Base-by-base conservation (phyloP, 2,113 vertebrate species). In the Climacteris rufus region DNA sequence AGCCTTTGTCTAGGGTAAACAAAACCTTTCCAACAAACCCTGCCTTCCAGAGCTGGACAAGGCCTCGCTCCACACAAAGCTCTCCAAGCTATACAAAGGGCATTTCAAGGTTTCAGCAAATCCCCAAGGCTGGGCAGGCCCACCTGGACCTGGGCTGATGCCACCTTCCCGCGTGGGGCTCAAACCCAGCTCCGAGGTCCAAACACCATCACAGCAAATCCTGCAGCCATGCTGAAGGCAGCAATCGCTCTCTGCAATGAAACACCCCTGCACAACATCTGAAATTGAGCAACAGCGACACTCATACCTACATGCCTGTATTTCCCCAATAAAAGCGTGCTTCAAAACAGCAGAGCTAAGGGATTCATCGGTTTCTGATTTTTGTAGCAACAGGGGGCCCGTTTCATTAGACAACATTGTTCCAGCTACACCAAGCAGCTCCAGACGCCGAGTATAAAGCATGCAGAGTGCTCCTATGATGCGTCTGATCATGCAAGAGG, bases 331-430 rank as follows among this genome's bases (percentile, higher is more conserved):
- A 96, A 81, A 94, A 90, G 64, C 9, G 0, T 13, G 52, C 88
- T 91, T 78, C 72, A 66, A 80, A 95, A 85, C 71, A 4, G 63
- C 79, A 24, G 13, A 75, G 60, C 76, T 39, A 44, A 57, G 35
- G 52, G 49, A 89, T 71, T 89, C 92, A 86, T 83, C 69, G 0
- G 76, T 59, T 95, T 90, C 93, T 90, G 82, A 92, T 93, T 96
- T 96, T 78, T 74, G 50, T 45, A 94, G 92, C 92, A 90, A 80
- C 83, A 74, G 90, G 94, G 66, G 70, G 68, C 72, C 87, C 8
- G 18, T 90, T 96, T 94, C 85, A 83, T 90, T 81, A 96, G 83
- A 75, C 79, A 88, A 83, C 59, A 83, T 79, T 85, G 87, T 93
- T 96, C 90, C 85, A 95, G 94, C 94, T 90, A 75, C 2, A 11